Evolutionary conservation across 2,113 vertebrate genomes (phyloP).

Genomic region (Siniperca knerii): DNA sequence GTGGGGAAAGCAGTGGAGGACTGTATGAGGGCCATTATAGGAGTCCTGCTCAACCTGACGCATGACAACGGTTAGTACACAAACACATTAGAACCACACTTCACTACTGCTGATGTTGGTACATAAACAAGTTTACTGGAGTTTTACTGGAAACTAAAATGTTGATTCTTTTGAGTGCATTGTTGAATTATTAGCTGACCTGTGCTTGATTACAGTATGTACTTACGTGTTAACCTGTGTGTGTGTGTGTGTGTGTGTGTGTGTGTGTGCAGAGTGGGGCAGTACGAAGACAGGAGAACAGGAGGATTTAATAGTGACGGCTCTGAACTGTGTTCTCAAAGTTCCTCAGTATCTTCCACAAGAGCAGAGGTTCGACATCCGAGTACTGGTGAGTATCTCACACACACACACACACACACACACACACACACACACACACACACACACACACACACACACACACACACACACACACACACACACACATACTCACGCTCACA

Average conservation of each 20-base stretch:
- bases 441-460: neutral
- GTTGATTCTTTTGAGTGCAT: neutral
- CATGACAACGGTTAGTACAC: constrained; percentile 92
- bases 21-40: constrained; percentile 97
- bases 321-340: constrained; percentile 96
- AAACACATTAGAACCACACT: neutral
- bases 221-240: neutral
- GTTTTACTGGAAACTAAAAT: neutral
- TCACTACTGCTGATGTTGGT: neutral
- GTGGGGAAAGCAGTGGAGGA: constrained; percentile 96
- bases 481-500: neutral
- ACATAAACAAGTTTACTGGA: neutral
- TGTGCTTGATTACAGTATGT: neutral
- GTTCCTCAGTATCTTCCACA: constrained; percentile 96
- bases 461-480: neutral
- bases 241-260: constrained; percentile 22
- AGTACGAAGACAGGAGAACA: constrained; percentile 99
- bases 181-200: neutral
- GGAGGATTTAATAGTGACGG: constrained; percentile 91
- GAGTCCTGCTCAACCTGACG: constrained; percentile 96
- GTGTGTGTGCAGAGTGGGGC: constrained; percentile 91
- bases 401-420: neutral
- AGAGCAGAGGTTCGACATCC: constrained; percentile 97
- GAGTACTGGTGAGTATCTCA: constrained; percentile 92
- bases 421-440: neutral